Evolutionary conservation across 1,140 invertebrate genomes (phyloP).

Genomic region (Musca vetustissima): DNA sequence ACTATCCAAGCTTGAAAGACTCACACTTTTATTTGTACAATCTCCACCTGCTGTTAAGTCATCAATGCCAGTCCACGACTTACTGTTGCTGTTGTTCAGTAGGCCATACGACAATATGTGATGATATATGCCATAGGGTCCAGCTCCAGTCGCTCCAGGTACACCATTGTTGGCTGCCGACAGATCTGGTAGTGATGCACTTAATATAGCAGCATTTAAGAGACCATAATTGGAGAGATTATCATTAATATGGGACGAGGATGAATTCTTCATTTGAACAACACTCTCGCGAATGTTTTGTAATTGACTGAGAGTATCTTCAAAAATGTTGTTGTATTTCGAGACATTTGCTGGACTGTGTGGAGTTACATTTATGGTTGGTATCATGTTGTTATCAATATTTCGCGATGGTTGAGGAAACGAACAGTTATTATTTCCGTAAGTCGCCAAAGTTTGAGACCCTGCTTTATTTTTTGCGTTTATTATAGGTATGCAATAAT

Average conservation of each 20-base stretch:
- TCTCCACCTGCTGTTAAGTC: constrained; percentile 57
- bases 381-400: constrained; percentile 61
- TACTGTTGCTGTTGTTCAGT: constrained; percentile 63
- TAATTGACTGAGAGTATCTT: constrained; percentile 57
- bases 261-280: constrained; percentile 54
- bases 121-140: neutral
- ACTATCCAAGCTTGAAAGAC: constrained; percentile 62
- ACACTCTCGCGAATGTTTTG: constrained; percentile 54
- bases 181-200: constrained; percentile 61
- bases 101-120: constrained; percentile 29
- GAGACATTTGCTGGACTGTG: constrained; percentile 71
- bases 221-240: constrained; percentile 35
- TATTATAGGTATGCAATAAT: constrained; percentile 51
- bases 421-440: too few relatives aligned
- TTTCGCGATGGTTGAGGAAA: neutral
- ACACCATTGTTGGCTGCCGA: constrained; percentile 30
- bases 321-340: constrained; percentile 57
- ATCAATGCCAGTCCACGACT: constrained; percentile 82
- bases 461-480: constrained; percentile 31
- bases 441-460: too few relatives aligned
- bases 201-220: constrained; percentile 42
- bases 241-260: constrained; percentile 39
- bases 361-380: constrained; percentile 83
- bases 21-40: constrained; percentile 54
- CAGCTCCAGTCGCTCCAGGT: constrained; percentile 15